Base-by-base conservation (phyloP, 2,888 invertebrate species). In the Drosophila mimetica region DNA sequence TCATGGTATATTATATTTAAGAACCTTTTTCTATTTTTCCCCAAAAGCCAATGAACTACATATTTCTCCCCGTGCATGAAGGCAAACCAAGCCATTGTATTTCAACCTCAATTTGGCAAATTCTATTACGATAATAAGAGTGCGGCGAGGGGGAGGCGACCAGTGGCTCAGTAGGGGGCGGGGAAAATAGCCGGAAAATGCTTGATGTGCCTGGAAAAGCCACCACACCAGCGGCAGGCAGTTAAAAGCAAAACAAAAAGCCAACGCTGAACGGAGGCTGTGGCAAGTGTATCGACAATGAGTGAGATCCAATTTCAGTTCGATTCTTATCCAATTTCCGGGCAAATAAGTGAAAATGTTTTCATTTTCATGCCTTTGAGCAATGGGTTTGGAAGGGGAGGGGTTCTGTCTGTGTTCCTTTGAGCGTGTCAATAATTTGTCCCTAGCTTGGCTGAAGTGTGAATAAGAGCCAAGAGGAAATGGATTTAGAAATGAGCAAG, bases 281-380 rank as follows among this genome's bases (percentile, higher is more conserved):
- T 36, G 36, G 59, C 39, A 53, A 65, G 61, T 69, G 47, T 65
- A 73, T 70, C 67, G 81, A 85, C 89, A 90, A 90, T 90, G 86
- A 89, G 86, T 89, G 76, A 90, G 89, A 90, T 90, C 91, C 89
- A 91, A 90, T 90, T 90, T 90, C 89, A 88, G 79, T 89, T 89
- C 90, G 91, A 90, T 90, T 91, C 89, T 90, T 90, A 90, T 90
- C 90, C 90, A 90, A 90, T 90, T 90, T 90, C 80, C 70, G 71
- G 74, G 83, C 83, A 88, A 90, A 88, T 88, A 87, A 89, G 88
- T 89, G 87, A 83, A 89, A 90, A 89, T 88, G 89, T 89, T 86
- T 88, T 87, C 75, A 75, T 88, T 76, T 88, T 79, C 77, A 77
- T 87, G 79, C 86, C 89, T 77, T 58, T 39, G 28, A 74, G 61